Evolutionary conservation across 1,140 invertebrate species (phyloP).

Genomic region (Drosophila repletoides): DNA sequence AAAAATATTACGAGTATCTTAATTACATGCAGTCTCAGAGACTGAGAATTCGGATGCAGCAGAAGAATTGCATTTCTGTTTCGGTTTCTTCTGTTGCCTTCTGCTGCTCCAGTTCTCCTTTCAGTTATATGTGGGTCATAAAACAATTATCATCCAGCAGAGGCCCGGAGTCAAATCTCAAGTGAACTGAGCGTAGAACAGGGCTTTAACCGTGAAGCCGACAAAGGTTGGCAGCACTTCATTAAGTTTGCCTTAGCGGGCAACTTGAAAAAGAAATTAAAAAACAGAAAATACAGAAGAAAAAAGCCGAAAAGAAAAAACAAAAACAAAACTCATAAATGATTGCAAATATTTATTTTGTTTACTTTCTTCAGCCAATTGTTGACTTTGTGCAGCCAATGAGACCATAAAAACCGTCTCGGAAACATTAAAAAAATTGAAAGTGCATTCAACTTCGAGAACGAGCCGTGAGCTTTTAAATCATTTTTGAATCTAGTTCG

Average conservation of each 20-base stretch:
- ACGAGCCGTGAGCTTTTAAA: no score
- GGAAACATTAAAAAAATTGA: conserved; percentile 55
- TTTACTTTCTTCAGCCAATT: conserved; percentile 51
- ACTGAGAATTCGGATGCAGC: conserved; percentile 27
- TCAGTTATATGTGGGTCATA: conserved; percentile 55
- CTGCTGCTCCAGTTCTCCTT: conserved; percentile 61
- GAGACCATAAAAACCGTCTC: conserved; percentile 47
- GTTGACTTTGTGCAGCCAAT: conserved; percentile 66
- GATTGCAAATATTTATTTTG: conserved; percentile 69
- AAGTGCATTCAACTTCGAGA: conserved; percentile 67
- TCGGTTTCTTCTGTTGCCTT: conserved; percentile 9
- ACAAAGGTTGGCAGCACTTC: conserved; percentile 38
- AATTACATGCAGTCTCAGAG: conserved; percentile 60
- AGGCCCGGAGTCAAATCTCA: conserved; percentile 65
- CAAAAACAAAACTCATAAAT: conserved; percentile 21
- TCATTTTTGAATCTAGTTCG: no score
- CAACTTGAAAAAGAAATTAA: not conserved
- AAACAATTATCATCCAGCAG: conserved; percentile 70
- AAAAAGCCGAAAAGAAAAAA: no score
- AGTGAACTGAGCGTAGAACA: conserved; percentile 50
- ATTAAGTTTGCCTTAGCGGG: conserved; percentile 26
- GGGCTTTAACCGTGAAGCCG: conserved; percentile 66
- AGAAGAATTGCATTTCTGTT: conserved; percentile 8
- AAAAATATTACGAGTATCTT: conserved; percentile 69
- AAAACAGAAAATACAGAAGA: not conserved